phyloP scores from a whole-genome alignment of 1,140 invertebrate genomes.

The Drosophila kanapiae region DNA sequence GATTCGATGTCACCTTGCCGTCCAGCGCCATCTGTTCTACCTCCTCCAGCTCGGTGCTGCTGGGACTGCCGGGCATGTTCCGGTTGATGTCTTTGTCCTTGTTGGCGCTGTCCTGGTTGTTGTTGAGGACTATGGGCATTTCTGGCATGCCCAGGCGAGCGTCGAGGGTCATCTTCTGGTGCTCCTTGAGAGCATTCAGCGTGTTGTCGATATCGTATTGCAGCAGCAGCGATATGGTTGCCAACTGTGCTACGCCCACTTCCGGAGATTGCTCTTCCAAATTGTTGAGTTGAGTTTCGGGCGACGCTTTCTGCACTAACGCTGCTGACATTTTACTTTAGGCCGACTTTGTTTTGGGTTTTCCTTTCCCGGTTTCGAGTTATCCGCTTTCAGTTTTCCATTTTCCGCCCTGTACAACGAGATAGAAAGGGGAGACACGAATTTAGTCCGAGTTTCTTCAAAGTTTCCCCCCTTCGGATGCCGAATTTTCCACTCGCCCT shows the following conservation, averaged over 20 bases:
- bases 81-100: slow-evolving; percentile 46
- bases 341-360: slow-evolving; percentile 48
- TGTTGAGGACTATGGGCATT: slow-evolving; percentile 31
- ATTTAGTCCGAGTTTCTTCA: slow-evolving; percentile 35
- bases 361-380: slow-evolving; percentile 30
- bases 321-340: slow-evolving; percentile 41
- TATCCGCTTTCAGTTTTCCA: slow-evolving; percentile 50
- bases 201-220: slow-evolving; percentile 85
- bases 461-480: slow-evolving; percentile 14
- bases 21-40: slow-evolving; percentile 45
- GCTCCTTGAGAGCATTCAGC: slow-evolving; percentile 81
- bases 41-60: slow-evolving; percentile 42
- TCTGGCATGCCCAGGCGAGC: slow-evolving; percentile 28
- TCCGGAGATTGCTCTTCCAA: slow-evolving; percentile 11
- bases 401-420: slow-evolving; percentile 36
- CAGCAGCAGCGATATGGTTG: slow-evolving; percentile 77
- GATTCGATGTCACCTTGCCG: slow-evolving; percentile 9
- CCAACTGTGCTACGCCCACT: slow-evolving; percentile 54
- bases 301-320: slow-evolving; percentile 25
- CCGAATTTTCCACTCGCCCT: slow-evolving; percentile 18
- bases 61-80: slow-evolving; percentile 35
- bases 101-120: slow-evolving; percentile 38
- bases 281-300: slow-evolving; percentile 24
- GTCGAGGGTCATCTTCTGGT: slow-evolving; percentile 56
- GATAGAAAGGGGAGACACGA: not conserved